Percentiles rank a stretch among this genome's conserved stretches.
These are phyloP conservation scores for Pyralis farinalis DNA, from an alignment of 2,888 invertebrate species.

Conservation along the genomic window DNA sequence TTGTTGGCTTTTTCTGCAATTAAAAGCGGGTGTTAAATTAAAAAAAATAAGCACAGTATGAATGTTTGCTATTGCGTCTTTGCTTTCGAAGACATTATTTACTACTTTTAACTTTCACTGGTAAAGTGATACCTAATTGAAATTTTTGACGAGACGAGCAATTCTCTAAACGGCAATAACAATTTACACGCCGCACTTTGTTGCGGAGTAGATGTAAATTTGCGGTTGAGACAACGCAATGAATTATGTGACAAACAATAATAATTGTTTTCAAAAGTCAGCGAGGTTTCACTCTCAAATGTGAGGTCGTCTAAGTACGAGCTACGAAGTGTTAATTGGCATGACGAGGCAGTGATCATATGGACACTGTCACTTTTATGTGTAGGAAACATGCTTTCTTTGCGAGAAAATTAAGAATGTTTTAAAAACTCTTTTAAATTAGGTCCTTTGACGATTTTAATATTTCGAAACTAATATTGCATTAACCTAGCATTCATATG, in stretches of 20 bases:
- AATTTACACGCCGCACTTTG: constrained; percentile 10
- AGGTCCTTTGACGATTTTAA: too few species aligned
- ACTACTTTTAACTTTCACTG: constrained; percentile 3
- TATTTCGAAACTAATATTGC: too few species aligned
- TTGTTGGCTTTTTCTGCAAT: too few species aligned
- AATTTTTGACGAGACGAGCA: background rate
- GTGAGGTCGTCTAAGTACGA: background rate
- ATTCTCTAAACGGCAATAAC: background rate
- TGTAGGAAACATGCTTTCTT: constrained; percentile 4
- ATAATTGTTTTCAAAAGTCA: constrained; percentile 11
- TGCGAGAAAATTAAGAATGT: background rate
- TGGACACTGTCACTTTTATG: constrained; percentile 27
- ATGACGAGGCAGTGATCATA: constrained; percentile 11
- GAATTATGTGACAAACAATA: constrained; percentile 6
- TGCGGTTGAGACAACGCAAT: constrained; percentile 14
- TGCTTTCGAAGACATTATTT: background rate
- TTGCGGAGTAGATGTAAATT: constrained; percentile 11
- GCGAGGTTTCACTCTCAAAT: constrained; percentile 16
- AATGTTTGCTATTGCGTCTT: too few species aligned
- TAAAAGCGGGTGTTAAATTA: too few species aligned
- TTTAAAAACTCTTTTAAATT: too few species aligned
- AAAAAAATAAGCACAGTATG: too few species aligned
- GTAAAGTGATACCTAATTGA: background rate
- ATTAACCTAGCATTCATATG: too few species aligned
- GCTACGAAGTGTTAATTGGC: constrained; percentile 20